Conservation (phyloP, 2,113 vertebrate genomes). For the Choloepus hoffmanni region DNA sequence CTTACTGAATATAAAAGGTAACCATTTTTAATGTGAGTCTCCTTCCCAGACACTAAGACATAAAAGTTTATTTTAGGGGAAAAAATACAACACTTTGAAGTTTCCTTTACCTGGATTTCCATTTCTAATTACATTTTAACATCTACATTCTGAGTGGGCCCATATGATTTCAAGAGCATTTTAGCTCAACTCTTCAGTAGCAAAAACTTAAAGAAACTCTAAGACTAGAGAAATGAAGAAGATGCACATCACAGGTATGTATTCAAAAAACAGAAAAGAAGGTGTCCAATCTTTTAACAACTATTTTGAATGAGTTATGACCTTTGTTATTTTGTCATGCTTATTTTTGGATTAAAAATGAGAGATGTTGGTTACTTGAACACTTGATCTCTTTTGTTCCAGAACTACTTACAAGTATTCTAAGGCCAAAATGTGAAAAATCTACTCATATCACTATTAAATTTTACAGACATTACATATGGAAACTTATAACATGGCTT, state of each 20-base stretch:
- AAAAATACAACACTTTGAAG: not conserved
- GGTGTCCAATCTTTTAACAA: conserved; percentile 17
- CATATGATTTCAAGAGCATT: conserved; percentile 46
- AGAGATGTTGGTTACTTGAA: conserved; percentile 31
- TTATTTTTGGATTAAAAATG: conserved; percentile 33
- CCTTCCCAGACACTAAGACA: conserved; percentile 39
- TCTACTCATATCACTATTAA: not conserved
- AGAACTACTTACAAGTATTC: conserved; percentile 12
- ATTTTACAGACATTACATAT: not conserved
- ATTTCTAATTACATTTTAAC: conserved; percentile 44
- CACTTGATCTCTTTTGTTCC: not conserved
- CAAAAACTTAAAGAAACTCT: conserved; percentile 8
- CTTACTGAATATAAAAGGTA: conserved; percentile 37
- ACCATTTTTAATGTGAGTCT: conserved; percentile 35
- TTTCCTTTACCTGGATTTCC: conserved; percentile 35
- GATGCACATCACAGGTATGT: not conserved
- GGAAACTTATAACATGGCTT: conserved; percentile 15
- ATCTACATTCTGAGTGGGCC: conserved; percentile 9
- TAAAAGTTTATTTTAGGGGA: conserved; percentile 5
- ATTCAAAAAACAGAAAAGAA: conserved; percentile 45
- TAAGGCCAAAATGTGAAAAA: conserved; percentile 52
- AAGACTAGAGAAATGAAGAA: not conserved
- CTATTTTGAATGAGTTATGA: conserved; percentile 42
- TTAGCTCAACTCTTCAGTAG: conserved; percentile 39
- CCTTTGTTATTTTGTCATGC: conserved; percentile 22